Evolutionary conservation across 2,888 invertebrate species (phyloP).

Genomic region (Catocala nupta): DNA sequence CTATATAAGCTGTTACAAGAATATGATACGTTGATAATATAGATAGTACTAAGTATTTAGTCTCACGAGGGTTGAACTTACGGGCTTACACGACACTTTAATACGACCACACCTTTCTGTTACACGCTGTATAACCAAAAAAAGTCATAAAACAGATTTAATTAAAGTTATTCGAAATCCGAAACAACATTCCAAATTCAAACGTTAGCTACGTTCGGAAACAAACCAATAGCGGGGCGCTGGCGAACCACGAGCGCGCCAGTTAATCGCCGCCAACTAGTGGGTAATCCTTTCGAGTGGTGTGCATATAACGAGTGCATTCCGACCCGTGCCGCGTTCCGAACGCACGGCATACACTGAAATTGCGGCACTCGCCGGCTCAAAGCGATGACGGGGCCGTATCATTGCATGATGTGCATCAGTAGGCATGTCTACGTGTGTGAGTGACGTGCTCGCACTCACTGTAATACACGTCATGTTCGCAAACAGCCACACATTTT

Average conservation of each 20-base stretch:
- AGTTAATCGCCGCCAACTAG: constrained; percentile 82
- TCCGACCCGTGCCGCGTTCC: constrained; percentile 66
- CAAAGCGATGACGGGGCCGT: constrained; percentile 78
- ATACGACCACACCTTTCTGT: too few species aligned
- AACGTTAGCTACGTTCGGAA: constrained; percentile 68
- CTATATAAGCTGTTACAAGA: too few species aligned
- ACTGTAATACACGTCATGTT: constrained; percentile 39
- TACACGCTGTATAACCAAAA: constrained; percentile 22
- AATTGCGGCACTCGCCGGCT: constrained; percentile 76
- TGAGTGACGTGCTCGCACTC: constrained; percentile 48
- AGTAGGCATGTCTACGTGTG: constrained; percentile 50
- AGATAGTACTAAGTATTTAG: too few species aligned
- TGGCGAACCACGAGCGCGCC: constrained; percentile 74
- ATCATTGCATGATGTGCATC: constrained; percentile 74
- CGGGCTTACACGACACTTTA: too few species aligned
- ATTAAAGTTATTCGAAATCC: constrained; percentile 62
- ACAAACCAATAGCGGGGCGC: constrained; percentile 70
- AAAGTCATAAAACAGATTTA: constrained; percentile 46
- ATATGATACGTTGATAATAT: too few species aligned
- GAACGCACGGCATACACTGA: constrained; percentile 64
- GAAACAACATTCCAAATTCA: constrained; percentile 66
- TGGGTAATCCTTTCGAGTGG: constrained; percentile 83
- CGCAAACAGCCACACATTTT: constrained; percentile 32
- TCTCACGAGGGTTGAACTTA: too few species aligned
- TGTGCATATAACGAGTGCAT: constrained; percentile 82